Base-by-base conservation (phyloP, 2,888 invertebrate genomes). In the Caenorhabditis sp. region DNA sequence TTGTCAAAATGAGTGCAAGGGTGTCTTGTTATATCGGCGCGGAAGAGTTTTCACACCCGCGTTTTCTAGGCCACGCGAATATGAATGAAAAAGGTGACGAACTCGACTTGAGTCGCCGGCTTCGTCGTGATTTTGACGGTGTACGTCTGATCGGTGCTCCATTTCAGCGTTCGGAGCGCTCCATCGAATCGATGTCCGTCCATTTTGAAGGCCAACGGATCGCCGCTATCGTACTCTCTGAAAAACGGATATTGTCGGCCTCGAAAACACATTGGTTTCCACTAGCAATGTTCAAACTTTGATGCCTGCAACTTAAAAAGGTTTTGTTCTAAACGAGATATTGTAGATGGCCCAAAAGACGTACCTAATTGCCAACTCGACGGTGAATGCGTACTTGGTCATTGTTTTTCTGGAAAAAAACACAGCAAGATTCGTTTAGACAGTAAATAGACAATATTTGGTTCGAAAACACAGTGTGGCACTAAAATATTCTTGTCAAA, bases 161-260 rank as follows among this genome's bases (percentile, higher is more conserved):
- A 83, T 66, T 88, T 88, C 35, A 88, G 73, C 11, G 87, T 87
- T 46, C 83, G 41, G 17, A 71, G 59, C 1, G 85, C 86, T 8
- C 87, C 86, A 22, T 85, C 81, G 50, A 87, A 87, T 17, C 87
- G 81, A 30, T 82, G 71, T 1, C 86, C 87, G 61, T 87, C 87
- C 70, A 86, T 84, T 71, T 88, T 88, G 81, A 88, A 88, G 4
- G 86, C 82, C 30, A 87, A 74, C 41, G 79, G 81, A 30, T 83
- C 84, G 22, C 80, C 83, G 30, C 74, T 80, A 26, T 86, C 84
- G 17, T 68, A 79, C 30, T 86, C 83, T 43, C 87, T 87, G n/a
- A n/a, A n/a, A n/a, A n/a, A n/a, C n/a, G n/a, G n/a, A n/a, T n/a
- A n/a, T n/a, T n/a, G n/a, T n/a, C n/a, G n/a, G n/a, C n/a, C n/a